Evolutionary conservation across 2,888 invertebrate genomes (phyloP), one percentile per base, ranked within the genome.

Genomic region (Watsonalla cultraria): DNA sequence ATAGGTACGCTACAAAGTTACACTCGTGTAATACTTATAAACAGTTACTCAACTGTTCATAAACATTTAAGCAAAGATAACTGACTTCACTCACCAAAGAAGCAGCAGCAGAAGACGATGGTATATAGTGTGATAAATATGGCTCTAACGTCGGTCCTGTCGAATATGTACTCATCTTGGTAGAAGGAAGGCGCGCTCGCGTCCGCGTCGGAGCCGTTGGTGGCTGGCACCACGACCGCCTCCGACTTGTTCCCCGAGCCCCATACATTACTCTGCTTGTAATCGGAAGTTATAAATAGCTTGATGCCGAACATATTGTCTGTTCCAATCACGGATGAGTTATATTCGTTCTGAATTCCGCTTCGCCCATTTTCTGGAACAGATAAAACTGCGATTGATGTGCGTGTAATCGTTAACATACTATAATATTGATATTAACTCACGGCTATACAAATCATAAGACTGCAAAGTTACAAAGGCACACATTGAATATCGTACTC

Each of bases 71-170:
- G 14, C 47, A 39, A 49, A 9, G 34, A 54, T 13, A 45, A 39
- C 50, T 54, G 51, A 55, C 57, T 47, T 13, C 54, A 93, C 95
- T 95, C 82, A 96, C 96, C 96, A 73, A 96, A 95, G 80, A 96
- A 95, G 78, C 96, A 96, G 72, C 94, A 94, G 81, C 95, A 94
- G 81, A 96, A 96, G 15, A 96, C 96, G 60, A 95, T 84, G 2
- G 94, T 93, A 76, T 96, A 96, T 35, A 96, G 86, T 0, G 93
- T 93, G 72, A 95, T 94, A 81, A 96, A 95, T 71, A 95, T 92
- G 51, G 94, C 92, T 73, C 94, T 92, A 54, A 96, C 93, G 78
- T 95, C 94, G 52, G 92, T 92, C 70, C 95, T 92, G 79, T 96
- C 95, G 73, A 95, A 95, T 66, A 96, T 94, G 75, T 94, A 95